Base-by-base conservation (phyloP, 2,113 vertebrate species). In the Burhinus oedicnemus region DNA sequence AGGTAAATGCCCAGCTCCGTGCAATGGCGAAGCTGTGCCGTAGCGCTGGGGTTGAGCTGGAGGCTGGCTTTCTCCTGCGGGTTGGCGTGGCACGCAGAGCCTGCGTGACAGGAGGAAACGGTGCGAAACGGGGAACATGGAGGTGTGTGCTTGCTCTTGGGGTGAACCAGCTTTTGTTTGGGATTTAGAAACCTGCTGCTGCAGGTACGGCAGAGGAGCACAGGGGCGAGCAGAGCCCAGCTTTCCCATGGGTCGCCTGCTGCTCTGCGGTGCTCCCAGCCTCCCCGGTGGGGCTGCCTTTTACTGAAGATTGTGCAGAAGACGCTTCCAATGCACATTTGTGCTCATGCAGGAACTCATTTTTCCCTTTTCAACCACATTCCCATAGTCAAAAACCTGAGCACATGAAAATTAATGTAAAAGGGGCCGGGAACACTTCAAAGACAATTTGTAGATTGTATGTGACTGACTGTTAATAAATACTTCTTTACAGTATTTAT, bases 381-480 rank as follows among this genome's bases (percentile, higher is more conserved):
- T 75, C 60, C 83, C 18, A 0, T 74, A 60, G 60, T 45, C 62
- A 94, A 96, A 96, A 89, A 68, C 54, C 78, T 74, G 62, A 96
- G 68, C 93, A 51, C 49, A 68, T 96, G 94, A 81, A 93, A 93
- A 90, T 93, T 47, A 83, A 74, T 71, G 80, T 94, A 64, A 80
- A 91, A 92, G 72, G 47, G 60, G 26, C 72, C 25, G 57, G 72
- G 88, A 95, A 81, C 69, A 87, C 83, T 89, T 95, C 83, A 91
- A 89, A 95, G 91, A 81, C 95, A 95, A 89, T 95, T 82, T 95
- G 80, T 86, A 82, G 83, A 87, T 88, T 83, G 79, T 90, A 88
- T 87, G 51, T 88, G 85, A 86, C 84, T 95, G 80, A 32, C 84
- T 95, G 91, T 87, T 92, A 86, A 95, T 89, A 97, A 89, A 95